Conservation (phyloP, 1,140 invertebrate species). For the Vollenhovia emeryi region DNA sequence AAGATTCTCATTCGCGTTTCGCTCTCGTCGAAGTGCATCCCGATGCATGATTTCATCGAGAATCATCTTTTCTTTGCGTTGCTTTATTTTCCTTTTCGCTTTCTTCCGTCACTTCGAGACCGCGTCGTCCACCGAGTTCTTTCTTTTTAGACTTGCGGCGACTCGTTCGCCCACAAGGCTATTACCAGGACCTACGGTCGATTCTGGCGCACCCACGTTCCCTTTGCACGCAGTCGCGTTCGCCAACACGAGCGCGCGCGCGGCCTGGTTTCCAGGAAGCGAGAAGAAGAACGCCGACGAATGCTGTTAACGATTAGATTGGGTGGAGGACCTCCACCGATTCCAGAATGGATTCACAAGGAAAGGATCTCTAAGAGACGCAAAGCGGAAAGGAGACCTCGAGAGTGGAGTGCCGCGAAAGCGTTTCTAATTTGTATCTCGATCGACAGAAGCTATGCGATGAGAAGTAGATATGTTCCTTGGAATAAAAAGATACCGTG, state of each 20-base stretch:
- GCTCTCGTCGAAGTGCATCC: not conserved
- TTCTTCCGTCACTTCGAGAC: conserved; percentile 17
- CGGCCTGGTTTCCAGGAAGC: conserved; percentile 81
- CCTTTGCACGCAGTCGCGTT: conserved; percentile 48
- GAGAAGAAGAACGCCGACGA: conserved; percentile 76
- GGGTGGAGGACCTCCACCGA: conserved; percentile 54
- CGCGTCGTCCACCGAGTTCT: conserved; percentile 55
- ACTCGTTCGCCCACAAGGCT: conserved; percentile 76
- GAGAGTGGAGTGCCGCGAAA: conserved; percentile 23
- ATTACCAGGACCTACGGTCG: conserved; percentile 68
- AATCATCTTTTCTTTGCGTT: not conserved
- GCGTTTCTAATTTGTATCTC: conserved; percentile 4
- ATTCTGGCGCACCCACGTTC: conserved; percentile 63
- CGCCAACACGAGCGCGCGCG: conserved; percentile 50
- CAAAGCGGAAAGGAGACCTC: not conserved
- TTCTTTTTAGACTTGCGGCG: conserved; percentile 70
- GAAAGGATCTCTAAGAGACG: conserved; percentile 26
- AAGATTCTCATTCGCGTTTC: not conserved
- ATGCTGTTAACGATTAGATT: conserved; percentile 80
- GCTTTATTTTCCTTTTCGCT: conserved; percentile 18
- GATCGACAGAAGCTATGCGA: not conserved
- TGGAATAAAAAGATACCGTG: not conserved
- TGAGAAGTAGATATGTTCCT: not conserved
- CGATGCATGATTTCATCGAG: not conserved
- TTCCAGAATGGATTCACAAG: conserved; percentile 73